Evolutionary conservation across 2,113 vertebrate species (phyloP), one percentile per base, ranked within the genome.

Genomic region (Sinocyclocheilus rhinocerous): DNA sequence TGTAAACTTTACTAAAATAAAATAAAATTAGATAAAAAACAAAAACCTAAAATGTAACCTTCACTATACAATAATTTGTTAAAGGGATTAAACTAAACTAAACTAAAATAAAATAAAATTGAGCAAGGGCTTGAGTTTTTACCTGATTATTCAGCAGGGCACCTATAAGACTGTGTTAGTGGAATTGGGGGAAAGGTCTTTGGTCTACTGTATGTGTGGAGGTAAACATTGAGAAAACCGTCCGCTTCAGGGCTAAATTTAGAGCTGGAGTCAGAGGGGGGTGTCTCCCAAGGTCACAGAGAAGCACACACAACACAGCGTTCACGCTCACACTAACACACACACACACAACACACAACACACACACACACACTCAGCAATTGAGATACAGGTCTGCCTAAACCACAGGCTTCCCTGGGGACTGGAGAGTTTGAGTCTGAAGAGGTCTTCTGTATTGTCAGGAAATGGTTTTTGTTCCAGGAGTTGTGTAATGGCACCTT

Each of bases 201-300:
- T 9, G 67, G 67, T 11, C 67, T 39, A 55, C 67, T 83, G 81
- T 72, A 83, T 39, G 1, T 72, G 48, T 15, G 5, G 65, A 73
- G 20, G 50, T 73, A 83, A 83, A 83, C 67, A 72, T 5, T 67
- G 70, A 26, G 33, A 57, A 87, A 76, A 29, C 33, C 10, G 0
- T 79, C 77, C n/a, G 67, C 26, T 55, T 55, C 48, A 72, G 63
- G 45, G 65, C 81, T 83, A 83, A 83, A 73, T 83, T 72, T 83
- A 83, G 81, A 83, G 42, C 50, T n/a, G 67, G 45, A 73, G 48
- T 83, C 81, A 83, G 81, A 83, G 48, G 81, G 81, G 81, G 81
- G 81, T 72, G 36, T 83, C 55, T 75, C 69, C 59, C 70, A 65
- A 59, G 80, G 77, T 61, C 69, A 52, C 13, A 4, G 9, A 57